Base-by-base conservation (phyloP, 37 sponge, comb jelly and placozoan genomes). In the Oopsacas minuta region DNA sequence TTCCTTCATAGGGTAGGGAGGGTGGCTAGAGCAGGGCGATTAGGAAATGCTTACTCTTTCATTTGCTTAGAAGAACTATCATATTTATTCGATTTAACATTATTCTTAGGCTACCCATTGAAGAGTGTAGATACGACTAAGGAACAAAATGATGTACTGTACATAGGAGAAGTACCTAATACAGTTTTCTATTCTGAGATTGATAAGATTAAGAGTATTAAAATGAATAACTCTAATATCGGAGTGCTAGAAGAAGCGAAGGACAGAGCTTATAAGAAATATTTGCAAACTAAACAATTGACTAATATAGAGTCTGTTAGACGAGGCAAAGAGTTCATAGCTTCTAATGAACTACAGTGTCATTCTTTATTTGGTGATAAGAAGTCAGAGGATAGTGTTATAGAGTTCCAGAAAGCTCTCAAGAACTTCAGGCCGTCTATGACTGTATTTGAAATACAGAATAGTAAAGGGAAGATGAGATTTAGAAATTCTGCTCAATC, bases 1-100 rank as follows among this genome's bases (percentile, higher is more conserved):
- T 97, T 91, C 87, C 92, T 97, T 0, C 98, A 97, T 49, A 86
- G 98, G 88, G 98, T 97, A 0, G 98, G 96, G 36, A 86, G 98
- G 37, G 98, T 97, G 39, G 98, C 98, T 1, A 52, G 98, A 25
- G 98, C 98, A 82, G 98, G 98, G 22, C 83, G 95, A 23, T 87
- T 87, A 87, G 98, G 98, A 3, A 84, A 83, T n/a, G 98, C 98
- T 35, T 91, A 90, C 83, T 94, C 94, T 15, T 82, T 97, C 5
- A 85, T 97, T 8, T 81, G 91, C 3, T 39, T 81, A 39, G 98
- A 94, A 39, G 98, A 97, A 83, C 82, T 91, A 37, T 84, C 94
- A 0, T 94, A 91, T 75, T 82, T 94, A 37, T 53, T 94, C 36
- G 98, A 97, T 53, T 88, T 97, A 0, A 90, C 94, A 52, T 86